Conservation (phyloP, 2,888 invertebrate species). For the Leucoma salicis region DNA sequence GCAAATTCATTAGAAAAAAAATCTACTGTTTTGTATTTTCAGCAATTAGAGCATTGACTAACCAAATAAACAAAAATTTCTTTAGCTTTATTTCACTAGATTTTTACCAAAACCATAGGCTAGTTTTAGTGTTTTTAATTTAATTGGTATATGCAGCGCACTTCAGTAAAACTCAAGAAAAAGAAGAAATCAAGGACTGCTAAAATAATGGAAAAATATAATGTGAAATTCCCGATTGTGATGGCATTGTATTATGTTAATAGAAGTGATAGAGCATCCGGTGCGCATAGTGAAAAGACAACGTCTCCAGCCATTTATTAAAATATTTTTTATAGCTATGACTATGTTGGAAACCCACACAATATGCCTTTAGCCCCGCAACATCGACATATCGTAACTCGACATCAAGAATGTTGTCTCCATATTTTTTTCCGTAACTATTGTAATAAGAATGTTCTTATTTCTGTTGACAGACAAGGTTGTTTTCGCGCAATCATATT, state of each 20-base stretch:
- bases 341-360: slow-evolving; percentile 27
- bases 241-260: slow-evolving; percentile 60
- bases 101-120: no score
- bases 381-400: slow-evolving; percentile 26
- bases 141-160: no score
- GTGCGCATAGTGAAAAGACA: slow-evolving; percentile 55
- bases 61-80: no score
- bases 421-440: slow-evolving; percentile 17
- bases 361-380: slow-evolving; percentile 43
- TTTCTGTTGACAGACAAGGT: slow-evolving; percentile 23
- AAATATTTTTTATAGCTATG: slow-evolving; percentile 48
- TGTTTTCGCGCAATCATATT: slow-evolving; percentile 7
- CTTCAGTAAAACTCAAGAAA: no score
- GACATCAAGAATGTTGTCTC: slow-evolving; percentile 13
- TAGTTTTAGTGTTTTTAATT: no score
- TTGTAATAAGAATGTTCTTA: slow-evolving; percentile 20
- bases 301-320: slow-evolving; percentile 43
- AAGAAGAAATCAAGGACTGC: no score
- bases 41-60: no score
- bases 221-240: slow-evolving; percentile 37
- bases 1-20: no score
- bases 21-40: no score
- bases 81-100: no score
- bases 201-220: no score
- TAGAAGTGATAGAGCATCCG: slow-evolving; percentile 57